Evolutionary conservation across 2,797 vertebrate genomes (phyloP).

Genomic region (Myotis planiceps): DNA sequence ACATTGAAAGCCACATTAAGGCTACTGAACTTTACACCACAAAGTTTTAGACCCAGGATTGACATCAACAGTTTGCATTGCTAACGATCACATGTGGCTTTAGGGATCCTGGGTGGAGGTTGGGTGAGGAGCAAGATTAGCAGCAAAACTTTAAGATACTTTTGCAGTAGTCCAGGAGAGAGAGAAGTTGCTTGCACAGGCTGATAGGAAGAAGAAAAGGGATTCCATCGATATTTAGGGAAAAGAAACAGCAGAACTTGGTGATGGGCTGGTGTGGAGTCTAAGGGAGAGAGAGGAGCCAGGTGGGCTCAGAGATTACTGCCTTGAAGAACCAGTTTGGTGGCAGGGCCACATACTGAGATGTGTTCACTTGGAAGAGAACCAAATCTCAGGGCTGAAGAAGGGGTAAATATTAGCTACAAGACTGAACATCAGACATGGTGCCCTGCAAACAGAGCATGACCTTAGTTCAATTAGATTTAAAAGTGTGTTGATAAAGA

Average conservation of each 20-base stretch:
- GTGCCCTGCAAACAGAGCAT: background rate
- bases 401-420: background rate
- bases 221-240: background rate
- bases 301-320: background rate
- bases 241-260: background rate
- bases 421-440: background rate
- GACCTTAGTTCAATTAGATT: background rate
- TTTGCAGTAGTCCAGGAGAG: background rate
- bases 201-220: background rate
- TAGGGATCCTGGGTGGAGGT: background rate
- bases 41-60: background rate
- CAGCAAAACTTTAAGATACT: background rate
- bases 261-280: background rate
- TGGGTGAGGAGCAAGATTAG: background rate
- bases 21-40: background rate
- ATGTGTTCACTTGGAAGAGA: background rate
- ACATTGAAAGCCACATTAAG: background rate
- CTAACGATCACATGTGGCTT: background rate
- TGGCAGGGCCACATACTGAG: background rate
- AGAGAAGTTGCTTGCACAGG: background rate
- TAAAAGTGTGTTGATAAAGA: background rate
- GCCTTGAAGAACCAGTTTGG: background rate
- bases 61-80: background rate
- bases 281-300: background rate
- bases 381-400: background rate